Base-by-base conservation (phyloP, 2,888 invertebrate genomes). In the Epiblema foenella region DNA sequence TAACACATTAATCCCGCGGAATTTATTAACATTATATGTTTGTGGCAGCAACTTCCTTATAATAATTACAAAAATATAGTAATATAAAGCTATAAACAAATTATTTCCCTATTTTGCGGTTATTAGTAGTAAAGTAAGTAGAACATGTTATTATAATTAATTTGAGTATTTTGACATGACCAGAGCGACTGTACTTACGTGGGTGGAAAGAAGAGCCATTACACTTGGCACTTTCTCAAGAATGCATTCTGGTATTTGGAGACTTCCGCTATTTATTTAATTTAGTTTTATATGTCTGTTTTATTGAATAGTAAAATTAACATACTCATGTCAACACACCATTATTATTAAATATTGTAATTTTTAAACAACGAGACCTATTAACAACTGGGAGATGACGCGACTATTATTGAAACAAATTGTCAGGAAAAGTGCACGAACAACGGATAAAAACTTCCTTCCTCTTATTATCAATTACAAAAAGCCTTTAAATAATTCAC, bases 151-250 rank as follows among this genome's bases (percentile, higher is more conserved):
- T 67, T 67, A 62, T 60, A 57, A 66, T 66, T 67, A 62, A 66
- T 62, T 37, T 60, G 49, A 60, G 18, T 18, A 37, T 49, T 62
- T 58, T 71, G 49, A 54, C 49, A 39, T 56, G 54, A 60, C 37
- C n/a, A n/a, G n/a, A n/a, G n/a, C n/a, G n/a, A n/a, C n/a, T n/a
- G 4, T 24, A 24, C 3, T 7, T 29, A 5, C 24, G 39, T 39
- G 60, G 58, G 51, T 37, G 54, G 56, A 15, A 62, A 60, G 62
- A 56, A 8, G 42, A 42, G 42, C 3, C 18, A 69, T 46, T 70
- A 66, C 56, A 39, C 60, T 71, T 71, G 71, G 71, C 71, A 71
- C 56, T 62, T 51, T 18, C 57, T 57, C 71, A 71, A 71, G 67
- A 71, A 71, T 71, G 60, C 51, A 37, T 49, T 56, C 46, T 46